A percentile compares a stretch with the other conserved stretches of the same genome.
These are phyloP conservation scores for Gyrodactylus salaris DNA, from an alignment of 1,140 invertebrate genomes.

Conservation along the genomic window DNA sequence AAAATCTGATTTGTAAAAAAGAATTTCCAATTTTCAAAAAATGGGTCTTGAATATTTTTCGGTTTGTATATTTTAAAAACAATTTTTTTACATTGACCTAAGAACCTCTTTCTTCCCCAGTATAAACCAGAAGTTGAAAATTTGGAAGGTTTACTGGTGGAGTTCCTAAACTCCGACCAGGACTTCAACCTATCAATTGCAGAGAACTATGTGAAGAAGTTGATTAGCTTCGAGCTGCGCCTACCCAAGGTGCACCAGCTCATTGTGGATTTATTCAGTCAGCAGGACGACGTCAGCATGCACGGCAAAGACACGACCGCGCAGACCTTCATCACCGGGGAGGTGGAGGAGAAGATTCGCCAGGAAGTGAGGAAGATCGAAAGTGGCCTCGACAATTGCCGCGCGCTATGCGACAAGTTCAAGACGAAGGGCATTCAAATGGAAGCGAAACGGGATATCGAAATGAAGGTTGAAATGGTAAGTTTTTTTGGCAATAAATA, in stretches of 20 bases:
- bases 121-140: neutral
- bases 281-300: neutral
- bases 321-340: neutral
- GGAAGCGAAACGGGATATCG: neutral
- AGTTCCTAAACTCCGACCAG: neutral
- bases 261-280: neutral
- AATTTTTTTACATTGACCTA: too few species aligned
- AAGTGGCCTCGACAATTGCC: neutral
- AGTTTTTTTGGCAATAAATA: neutral
- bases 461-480: neutral
- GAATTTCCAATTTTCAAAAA: too few species aligned
- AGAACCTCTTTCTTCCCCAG: too few species aligned
- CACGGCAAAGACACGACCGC: too few species aligned
- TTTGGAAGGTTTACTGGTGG: neutral
- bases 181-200: neutral
- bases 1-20: too few species aligned
- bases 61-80: too few species aligned
- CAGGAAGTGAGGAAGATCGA: neutral
- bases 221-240: neutral
- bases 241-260: neutral
- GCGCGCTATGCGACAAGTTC: neutral
- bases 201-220: neutral
- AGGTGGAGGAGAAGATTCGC: neutral
- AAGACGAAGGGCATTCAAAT: neutral
- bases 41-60: too few species aligned